Conservation (phyloP, 1,140 invertebrate species). For the Drosophila repletoides region DNA sequence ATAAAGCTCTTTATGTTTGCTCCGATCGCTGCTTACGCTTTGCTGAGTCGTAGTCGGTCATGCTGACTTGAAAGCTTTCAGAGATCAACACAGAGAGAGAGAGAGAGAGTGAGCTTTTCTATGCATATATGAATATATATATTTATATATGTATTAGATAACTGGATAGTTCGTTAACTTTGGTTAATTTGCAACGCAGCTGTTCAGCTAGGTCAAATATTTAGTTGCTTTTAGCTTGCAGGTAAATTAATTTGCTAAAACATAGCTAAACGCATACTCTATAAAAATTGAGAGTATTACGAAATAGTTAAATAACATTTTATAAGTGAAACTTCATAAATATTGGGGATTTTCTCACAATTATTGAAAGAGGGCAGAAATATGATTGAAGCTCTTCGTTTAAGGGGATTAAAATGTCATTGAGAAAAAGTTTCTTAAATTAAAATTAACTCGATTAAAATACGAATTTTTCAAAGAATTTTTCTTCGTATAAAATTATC, state of each 20-base stretch:
- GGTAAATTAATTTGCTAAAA: slow-evolving; percentile 1
- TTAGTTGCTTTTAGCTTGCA: slow-evolving; percentile 4
- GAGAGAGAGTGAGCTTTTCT: no score
- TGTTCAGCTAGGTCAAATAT: slow-evolving; percentile 22
- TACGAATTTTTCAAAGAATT: no score
- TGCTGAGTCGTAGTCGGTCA: no score
- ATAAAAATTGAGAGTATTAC: neutral
- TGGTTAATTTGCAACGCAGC: slow-evolving; percentile 22
- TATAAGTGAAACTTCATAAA: neutral
- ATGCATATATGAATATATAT: no score
- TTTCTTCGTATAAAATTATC: no score
- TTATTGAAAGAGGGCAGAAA: no score
- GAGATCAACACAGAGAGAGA: neutral
- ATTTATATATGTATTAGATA: slow-evolving; percentile 17
- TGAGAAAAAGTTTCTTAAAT: no score
- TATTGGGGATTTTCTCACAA: neutral
- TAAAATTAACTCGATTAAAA: no score
- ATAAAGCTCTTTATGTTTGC: slow-evolving; percentile 27
- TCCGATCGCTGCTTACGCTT: no score
- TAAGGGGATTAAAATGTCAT: no score
- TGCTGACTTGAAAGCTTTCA: slow-evolving; percentile 1
- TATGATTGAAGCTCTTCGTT: no score
- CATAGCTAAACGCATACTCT: neutral
- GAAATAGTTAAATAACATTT: neutral
- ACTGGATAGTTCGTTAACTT: slow-evolving; percentile 1